These are phyloP conservation scores for Frieseomelitta varia DNA, from an alignment of 1,140 invertebrate genomes.

Conservation along the genomic window DNA sequence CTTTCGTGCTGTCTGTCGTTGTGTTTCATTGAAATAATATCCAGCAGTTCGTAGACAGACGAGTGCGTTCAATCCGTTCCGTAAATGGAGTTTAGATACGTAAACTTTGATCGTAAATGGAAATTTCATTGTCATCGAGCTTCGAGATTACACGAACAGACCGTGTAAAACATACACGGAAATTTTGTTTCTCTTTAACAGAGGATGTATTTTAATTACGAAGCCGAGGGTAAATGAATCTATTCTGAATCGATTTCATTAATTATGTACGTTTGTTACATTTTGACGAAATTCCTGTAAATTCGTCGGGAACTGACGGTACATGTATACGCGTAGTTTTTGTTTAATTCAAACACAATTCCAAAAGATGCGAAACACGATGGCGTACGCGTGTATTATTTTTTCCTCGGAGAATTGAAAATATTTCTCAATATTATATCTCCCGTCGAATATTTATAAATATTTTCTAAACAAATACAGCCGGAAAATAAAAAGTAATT, in stretches of 20 bases:
- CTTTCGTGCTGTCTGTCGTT: not conserved
- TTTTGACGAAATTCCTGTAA: too few relatives aligned
- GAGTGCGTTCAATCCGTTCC: not conserved
- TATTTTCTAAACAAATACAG: not conserved
- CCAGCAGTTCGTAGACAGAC: not conserved
- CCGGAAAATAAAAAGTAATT: not conserved
- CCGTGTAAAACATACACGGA: too few relatives aligned
- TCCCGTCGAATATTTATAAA: not conserved
- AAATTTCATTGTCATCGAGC: not conserved
- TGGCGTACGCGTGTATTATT: not conserved
- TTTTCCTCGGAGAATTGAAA: not conserved
- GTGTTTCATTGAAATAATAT: not conserved
- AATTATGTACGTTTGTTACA: too few relatives aligned
- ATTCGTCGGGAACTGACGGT: too few relatives aligned
- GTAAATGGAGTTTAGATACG: not conserved
- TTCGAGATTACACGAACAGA: not conserved
- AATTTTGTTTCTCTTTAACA: too few relatives aligned
- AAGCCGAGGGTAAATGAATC: too few relatives aligned
- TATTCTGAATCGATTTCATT: too few relatives aligned
- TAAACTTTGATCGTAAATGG: not conserved
- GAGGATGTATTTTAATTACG: too few relatives aligned
- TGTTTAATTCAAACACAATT: not conserved
- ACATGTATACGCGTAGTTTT: not conserved
- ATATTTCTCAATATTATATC: not conserved
- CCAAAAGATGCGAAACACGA: not conserved